These are phyloP conservation scores for Drosophila ananassae DNA, from an alignment of 1,140 invertebrate species.

Conservation along the genomic window DNA sequence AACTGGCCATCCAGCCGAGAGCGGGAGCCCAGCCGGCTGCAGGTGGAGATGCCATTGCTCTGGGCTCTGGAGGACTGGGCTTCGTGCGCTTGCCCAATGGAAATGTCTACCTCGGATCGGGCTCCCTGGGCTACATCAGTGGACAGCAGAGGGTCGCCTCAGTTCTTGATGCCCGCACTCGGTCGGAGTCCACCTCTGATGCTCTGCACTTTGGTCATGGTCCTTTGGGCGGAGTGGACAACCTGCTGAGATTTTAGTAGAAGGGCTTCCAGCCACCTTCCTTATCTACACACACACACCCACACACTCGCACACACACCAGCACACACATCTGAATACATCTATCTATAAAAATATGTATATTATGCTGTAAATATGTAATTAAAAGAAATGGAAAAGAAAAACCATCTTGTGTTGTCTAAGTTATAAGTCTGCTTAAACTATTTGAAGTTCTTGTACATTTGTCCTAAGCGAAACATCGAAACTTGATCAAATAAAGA, in stretches of 20 bases:
- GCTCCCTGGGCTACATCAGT: constrained; percentile 80
- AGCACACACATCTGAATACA: background rate
- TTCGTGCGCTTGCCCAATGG: constrained; percentile 77
- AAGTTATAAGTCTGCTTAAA: constrained; percentile 47
- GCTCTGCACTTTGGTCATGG: constrained; percentile 78
- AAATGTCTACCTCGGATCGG: constrained; percentile 77
- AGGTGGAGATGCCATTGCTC: constrained; percentile 61
- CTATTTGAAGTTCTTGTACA: constrained; percentile 29
- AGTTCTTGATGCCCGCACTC: constrained; percentile 69
- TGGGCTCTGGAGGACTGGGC: constrained; percentile 79
- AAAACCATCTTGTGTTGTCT: constrained; percentile 36
- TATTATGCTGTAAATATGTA: constrained; percentile 73
- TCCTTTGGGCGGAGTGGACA: constrained; percentile 63
- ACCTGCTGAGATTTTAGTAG: constrained; percentile 67
- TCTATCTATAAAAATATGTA: constrained; percentile 42
- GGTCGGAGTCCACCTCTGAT: constrained; percentile 65
- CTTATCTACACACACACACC: constrained; percentile 13
- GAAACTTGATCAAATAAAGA: constrained; percentile 54
- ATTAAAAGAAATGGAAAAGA: constrained; percentile 32
- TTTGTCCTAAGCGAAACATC: constrained; percentile 58
- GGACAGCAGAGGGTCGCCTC: constrained; percentile 65
- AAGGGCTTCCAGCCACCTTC: constrained; percentile 9
- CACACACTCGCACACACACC: constrained; percentile 5
- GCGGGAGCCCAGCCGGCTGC: constrained; percentile 26
- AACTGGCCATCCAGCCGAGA: constrained; percentile 50